Evolutionary conservation across 2,888 invertebrate species (phyloP).

Genomic region (Nomada lathburiana): DNA sequence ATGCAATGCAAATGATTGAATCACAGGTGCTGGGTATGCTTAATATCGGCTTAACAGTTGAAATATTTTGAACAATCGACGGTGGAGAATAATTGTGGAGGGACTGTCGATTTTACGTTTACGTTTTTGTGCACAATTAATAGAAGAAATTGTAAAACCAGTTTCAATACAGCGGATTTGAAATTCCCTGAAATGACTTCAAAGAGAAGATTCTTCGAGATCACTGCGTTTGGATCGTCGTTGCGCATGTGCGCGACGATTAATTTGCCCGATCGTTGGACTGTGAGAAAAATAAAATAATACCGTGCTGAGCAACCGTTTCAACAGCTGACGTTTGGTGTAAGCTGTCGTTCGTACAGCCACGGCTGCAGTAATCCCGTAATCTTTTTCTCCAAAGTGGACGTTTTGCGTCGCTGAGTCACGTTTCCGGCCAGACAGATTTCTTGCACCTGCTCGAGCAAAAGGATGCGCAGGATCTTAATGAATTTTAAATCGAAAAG

Average conservation of each 20-base stretch:
- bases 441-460: constrained; percentile 65
- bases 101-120: too few species aligned
- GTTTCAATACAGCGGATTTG: not conserved
- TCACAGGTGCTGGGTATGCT: too few species aligned
- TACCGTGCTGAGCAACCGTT: constrained; percentile 17
- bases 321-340: constrained; percentile 63
- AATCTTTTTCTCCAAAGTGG: constrained; percentile 56
- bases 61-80: too few species aligned
- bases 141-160: not conserved
- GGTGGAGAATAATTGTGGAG: too few species aligned
- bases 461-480: constrained; percentile 4
- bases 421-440: constrained; percentile 64
- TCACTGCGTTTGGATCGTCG: constrained; percentile 8
- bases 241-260: constrained; percentile 24
- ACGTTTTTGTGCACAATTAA: too few species aligned
- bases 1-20: too few species aligned
- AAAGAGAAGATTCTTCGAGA: not conserved
- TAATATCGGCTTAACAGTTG: too few species aligned
- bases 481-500: constrained; percentile 15
- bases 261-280: constrained; percentile 46
- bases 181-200: not conserved
- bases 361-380: constrained; percentile 42
- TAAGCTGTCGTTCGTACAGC: constrained; percentile 25
- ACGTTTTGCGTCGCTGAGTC: constrained; percentile 61
- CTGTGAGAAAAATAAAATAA: constrained; percentile 51